Percentiles rank a stretch among this genome's conserved stretches.
Evolutionary conservation across 2,113 vertebrate species (phyloP).

Genomic region (Sylvilagus bachmani): DNA sequence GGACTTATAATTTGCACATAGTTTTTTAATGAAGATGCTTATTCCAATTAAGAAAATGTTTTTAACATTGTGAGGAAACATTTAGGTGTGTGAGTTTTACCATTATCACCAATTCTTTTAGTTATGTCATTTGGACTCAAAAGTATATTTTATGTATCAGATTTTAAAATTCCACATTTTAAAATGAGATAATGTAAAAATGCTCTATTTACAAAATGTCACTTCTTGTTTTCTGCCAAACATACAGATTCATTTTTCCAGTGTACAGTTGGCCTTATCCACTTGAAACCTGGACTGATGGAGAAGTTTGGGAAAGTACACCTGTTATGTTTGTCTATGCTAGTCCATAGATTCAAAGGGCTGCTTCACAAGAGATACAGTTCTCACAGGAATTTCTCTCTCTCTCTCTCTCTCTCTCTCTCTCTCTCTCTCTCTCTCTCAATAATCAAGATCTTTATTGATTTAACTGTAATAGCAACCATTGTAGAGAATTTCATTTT

Average conservation of each 20-base stretch:
- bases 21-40: not conserved
- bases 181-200: conserved; percentile 30
- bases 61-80: conserved; percentile 34
- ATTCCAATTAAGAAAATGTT: not conserved
- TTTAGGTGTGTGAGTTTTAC: not conserved
- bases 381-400: not conserved
- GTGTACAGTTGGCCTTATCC: not conserved
- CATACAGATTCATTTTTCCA: not conserved
- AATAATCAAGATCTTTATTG: conserved; percentile 94
- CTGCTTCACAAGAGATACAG: not conserved
- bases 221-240: conserved; percentile 23
- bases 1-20: conserved; percentile 14
- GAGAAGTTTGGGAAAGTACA: conserved; percentile 39
- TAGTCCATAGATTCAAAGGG: not conserved
- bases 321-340: too few relatives aligned
- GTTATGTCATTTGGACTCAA: not conserved
- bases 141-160: not conserved
- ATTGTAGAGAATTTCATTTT: conserved; percentile 87
- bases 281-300: not conserved
- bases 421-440: too few relatives aligned
- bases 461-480: conserved; percentile 94
- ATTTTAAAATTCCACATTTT: conserved; percentile 11
- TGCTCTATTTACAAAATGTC: conserved; percentile 13
- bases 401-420: not conserved
- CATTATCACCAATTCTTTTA: not conserved